Base-by-base conservation (phyloP, 1,140 invertebrate genomes). In the Oryctes rhinoceros region DNA sequence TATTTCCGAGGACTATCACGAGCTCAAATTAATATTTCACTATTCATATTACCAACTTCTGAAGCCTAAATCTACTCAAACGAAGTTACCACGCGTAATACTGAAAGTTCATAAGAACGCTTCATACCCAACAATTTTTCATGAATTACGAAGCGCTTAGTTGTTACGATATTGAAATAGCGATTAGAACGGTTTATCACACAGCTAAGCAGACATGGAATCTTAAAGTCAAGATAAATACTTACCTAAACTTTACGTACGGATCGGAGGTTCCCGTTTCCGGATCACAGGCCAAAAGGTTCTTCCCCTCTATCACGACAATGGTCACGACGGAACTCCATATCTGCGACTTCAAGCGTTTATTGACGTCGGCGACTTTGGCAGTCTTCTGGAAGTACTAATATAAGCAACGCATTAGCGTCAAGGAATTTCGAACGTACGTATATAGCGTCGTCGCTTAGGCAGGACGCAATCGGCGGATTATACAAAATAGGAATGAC, bases 291-390 rank as follows among this genome's bases (percentile, higher is more conserved):
- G 95, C 92, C 13, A 94, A 90, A 9, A 99, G 91, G 87, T 97
- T 95, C 88, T 94, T 96, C 4, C 96, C 98, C 88, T 99, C 97
- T 6, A 99, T 94, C 80, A 99, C 90, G 3, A 99, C 94, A 82
- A 99, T 97, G 20, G 97, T 99, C 5, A 99, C 96, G 67, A 98
- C 96, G 0, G 95, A 96, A 87, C 95, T 96, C 96, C 96, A 98
- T 88, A 97, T 96, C 89, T 98, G 96, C 24, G 94, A 96, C 87
- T 97, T 97, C 39, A 96, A 86, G 78, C 93, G 91, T 85, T 93
- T 92, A 85, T 95, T 95, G 74, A 95, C 92, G 85, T 96, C 94
- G 81, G 92, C 91, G 76, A 94, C 87, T 86, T 93, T 91, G 83
- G 91, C 93, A 86, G 93, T 95, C 85, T 93, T 92, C 85, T 94